phyloP scores from a whole-genome alignment of 2,888 invertebrate species.

The Harpagoxenus sublaevis region DNA sequence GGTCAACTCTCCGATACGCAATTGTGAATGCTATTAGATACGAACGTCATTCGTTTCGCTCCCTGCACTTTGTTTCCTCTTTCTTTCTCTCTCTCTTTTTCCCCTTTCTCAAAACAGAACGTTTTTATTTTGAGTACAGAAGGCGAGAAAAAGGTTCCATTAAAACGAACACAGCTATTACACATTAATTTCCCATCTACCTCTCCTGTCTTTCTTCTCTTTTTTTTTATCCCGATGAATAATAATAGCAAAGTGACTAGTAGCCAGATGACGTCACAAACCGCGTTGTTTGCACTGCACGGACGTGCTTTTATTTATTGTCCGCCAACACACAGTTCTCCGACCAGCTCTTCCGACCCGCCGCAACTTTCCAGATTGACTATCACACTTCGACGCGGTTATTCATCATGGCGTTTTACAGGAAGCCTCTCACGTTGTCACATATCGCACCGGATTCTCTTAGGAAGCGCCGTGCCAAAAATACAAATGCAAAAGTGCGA shows the following conservation, averaged over 20 bases:
- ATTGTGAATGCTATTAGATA: neutral
- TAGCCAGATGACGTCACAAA: slow-evolving; percentile 33
- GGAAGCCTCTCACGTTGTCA: neutral
- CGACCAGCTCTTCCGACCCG: neutral
- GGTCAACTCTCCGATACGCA: neutral
- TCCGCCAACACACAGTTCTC: neutral
- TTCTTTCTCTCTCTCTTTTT: neutral
- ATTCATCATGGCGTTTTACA: slow-evolving; percentile 18
- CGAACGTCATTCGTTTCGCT: neutral
- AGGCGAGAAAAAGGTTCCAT: neutral
- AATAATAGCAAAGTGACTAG: slow-evolving; percentile 22
- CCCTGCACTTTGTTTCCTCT: neutral
- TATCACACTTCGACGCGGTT: slow-evolving; percentile 9
- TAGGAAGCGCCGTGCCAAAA: neutral
- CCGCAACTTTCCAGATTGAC: slow-evolving; percentile 16
- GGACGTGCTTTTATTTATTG: slow-evolving; percentile 33
- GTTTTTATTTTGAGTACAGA: neutral
- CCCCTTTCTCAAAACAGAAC: neutral
- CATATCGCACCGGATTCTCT: neutral
- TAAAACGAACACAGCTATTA: neutral
- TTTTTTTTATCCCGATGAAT: neutral
- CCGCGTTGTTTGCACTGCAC: slow-evolving; percentile 17
- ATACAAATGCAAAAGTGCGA: neutral
- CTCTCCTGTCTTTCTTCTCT: neutral
- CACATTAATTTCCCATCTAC: slow-evolving; percentile 9